Conservation (phyloP, 2,113 vertebrate species). For the Esox niger region DNA sequence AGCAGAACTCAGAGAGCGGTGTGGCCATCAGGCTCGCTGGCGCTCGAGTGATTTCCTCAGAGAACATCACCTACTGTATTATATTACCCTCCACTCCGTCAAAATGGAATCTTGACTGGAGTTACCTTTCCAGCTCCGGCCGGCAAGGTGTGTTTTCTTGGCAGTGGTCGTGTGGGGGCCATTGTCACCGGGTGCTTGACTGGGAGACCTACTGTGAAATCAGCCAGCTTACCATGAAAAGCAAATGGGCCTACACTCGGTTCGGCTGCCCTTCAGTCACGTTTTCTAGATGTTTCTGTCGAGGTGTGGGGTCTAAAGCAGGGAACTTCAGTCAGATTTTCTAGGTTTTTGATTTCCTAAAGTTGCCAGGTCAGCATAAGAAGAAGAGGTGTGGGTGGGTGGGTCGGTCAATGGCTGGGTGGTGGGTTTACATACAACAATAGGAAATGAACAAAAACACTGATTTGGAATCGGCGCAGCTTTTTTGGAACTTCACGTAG, state of each 20-base stretch:
- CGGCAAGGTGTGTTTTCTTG: constrained; percentile 17
- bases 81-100: constrained; percentile 20
- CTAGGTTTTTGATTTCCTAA: constrained; percentile 19
- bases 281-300: constrained; percentile 2
- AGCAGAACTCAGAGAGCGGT: background rate
- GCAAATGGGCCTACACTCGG: background rate
- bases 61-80: constrained; percentile 32
- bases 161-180: background rate
- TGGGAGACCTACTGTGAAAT: constrained; percentile 27
- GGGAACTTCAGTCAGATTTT: background rate
- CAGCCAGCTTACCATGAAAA: constrained; percentile 13
- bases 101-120: constrained; percentile 8
- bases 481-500: background rate
- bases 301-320: background rate
- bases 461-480: background rate
- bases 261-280: background rate
- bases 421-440: no score
- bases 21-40: constrained; percentile 29
- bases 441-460: background rate
- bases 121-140: constrained; percentile 6
- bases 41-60: constrained; percentile 34
- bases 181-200: constrained; percentile 6
- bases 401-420: no score
- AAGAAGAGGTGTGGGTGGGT: no score
- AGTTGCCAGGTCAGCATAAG: background rate